Conservation (phyloP, 2,888 invertebrate genomes). For the Drosophila quinaria region DNA sequence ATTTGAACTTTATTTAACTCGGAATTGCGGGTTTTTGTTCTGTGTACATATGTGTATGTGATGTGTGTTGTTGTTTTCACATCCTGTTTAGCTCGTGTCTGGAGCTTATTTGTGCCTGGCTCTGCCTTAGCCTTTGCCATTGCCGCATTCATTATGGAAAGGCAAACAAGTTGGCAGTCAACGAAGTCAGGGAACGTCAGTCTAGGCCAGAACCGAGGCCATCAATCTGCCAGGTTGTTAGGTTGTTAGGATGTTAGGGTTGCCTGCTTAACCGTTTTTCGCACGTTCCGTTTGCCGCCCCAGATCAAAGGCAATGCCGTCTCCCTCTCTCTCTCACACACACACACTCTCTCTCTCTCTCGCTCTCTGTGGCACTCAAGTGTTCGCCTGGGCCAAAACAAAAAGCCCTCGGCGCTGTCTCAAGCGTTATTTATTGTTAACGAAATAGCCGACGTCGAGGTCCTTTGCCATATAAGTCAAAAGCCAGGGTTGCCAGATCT, state of each 20-base stretch:
- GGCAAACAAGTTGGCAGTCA: conserved; percentile 64
- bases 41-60: conserved; percentile 3
- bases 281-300: conserved; percentile 23
- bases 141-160: conserved; percentile 79
- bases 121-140: conserved; percentile 15
- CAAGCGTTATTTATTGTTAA: conserved; percentile 80
- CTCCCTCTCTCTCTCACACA: neutral
- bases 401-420: conserved; percentile 76
- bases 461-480: conserved; percentile 62
- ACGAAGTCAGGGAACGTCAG: conserved; percentile 30
- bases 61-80: conserved; percentile 32
- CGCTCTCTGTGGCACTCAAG: conserved; percentile 52
- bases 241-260: conserved; percentile 41
- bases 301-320: conserved; percentile 29
- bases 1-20: too few species aligned
- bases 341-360: neutral
- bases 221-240: conserved; percentile 63
- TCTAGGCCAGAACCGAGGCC: conserved; percentile 52
- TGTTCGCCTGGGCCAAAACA: conserved; percentile 62
- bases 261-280: conserved; percentile 27
- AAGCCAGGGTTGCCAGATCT: conserved; percentile 71
- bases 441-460: conserved; percentile 68
- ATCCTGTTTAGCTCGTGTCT: conserved; percentile 53
- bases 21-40: too few species aligned
- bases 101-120: conserved; percentile 46